phyloP scores from a whole-genome alignment of 2,888 invertebrate species.

The Stenolophus ochropezus region DNA sequence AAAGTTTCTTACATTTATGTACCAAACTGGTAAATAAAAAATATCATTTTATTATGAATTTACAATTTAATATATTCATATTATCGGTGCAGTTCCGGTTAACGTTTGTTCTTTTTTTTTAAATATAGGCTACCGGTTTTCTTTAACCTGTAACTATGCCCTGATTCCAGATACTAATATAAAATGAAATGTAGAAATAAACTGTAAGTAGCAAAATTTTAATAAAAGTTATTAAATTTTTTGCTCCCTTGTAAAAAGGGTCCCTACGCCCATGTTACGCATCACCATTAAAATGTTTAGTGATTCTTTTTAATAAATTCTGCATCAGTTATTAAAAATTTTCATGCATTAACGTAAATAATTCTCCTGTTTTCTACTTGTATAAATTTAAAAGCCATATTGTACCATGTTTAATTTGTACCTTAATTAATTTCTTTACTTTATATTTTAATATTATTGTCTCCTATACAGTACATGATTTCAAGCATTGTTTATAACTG shows the following conservation, averaged over 20 bases:
- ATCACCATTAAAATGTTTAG: neutral
- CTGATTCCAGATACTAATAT: no score
- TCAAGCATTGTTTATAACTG: constrained; percentile 37
- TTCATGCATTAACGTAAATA: constrained; percentile 32
- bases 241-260: neutral
- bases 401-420: constrained; percentile 72
- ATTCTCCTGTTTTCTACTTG: constrained; percentile 19
- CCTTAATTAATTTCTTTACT: constrained; percentile 63
- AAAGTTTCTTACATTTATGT: no score
- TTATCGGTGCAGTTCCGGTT: no score
- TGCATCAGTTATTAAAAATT: neutral
- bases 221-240: neutral
- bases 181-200: no score
- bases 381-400: constrained; percentile 62
- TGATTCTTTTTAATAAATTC: neutral
- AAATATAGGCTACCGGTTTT: no score
- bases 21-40: no score
- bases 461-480: constrained; percentile 51
- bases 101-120: no score
- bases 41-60: no score
- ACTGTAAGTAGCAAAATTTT: no score
- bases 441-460: constrained; percentile 63
- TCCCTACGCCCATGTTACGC: neutral
- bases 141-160: no score
- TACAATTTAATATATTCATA: no score